Conservation (phyloP, 2,113 vertebrate genomes). For the Terrapene triunguis region DNA sequence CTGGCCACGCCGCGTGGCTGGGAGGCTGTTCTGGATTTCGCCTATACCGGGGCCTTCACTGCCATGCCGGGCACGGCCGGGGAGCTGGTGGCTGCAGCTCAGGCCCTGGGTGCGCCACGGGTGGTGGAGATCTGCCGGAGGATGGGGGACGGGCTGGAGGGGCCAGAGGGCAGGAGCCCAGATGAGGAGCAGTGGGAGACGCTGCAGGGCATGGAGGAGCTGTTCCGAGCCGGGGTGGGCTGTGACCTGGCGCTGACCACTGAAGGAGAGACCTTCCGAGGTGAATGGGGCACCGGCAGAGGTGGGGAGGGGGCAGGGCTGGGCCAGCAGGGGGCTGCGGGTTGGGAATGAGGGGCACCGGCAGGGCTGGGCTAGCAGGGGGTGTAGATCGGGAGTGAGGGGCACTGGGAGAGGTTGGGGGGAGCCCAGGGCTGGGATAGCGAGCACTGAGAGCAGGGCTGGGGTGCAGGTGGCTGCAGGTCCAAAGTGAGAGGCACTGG, state of each 20-base stretch:
- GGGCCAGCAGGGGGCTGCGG: neutral
- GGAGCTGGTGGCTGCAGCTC: conserved; percentile 80
- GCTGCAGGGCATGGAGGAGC: conserved; percentile 74
- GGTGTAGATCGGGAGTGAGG: neutral
- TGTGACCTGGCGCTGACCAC: conserved; percentile 88
- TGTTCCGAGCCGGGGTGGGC: conserved; percentile 79
- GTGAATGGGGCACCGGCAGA: conserved; percentile 6
- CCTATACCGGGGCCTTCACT: conserved; percentile 82
- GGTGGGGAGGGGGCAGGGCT: neutral
- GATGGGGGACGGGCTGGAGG: neutral
- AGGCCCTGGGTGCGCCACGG: conserved; percentile 76
- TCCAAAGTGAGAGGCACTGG: too few relatives aligned
- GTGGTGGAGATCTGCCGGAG: conserved; percentile 76
- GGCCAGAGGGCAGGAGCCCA: neutral
- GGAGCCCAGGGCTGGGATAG: neutral
- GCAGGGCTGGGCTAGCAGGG: neutral
- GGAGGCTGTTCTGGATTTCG: conserved; percentile 85
- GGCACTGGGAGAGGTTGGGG: neutral
- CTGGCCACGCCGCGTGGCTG: conserved; percentile 71
- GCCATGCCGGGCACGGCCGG: conserved; percentile 12
- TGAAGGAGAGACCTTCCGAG: conserved; percentile 69
- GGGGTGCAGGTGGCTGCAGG: neutral
- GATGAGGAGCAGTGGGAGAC: conserved; percentile 80
- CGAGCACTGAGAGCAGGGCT: too few relatives aligned
- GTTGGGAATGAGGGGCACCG: neutral